Percentiles rank a stretch among this genome's conserved stretches.
Conservation (phyloP, 2,888 invertebrate species). For the Clostera curtula region DNA sequence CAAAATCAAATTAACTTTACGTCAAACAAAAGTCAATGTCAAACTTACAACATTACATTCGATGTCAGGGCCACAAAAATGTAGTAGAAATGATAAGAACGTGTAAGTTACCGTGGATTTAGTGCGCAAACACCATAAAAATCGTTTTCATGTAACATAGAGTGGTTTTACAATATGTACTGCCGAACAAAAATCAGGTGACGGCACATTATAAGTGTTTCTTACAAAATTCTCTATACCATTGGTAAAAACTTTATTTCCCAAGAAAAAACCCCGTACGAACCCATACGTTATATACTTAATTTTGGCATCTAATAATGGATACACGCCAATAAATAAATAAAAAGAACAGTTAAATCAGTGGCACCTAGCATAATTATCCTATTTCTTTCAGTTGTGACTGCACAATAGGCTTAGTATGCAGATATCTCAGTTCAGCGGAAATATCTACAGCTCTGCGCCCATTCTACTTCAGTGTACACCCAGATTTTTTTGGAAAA, state of each 20-base stretch:
- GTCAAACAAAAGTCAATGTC: no score
- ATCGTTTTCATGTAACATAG: constrained; percentile 8
- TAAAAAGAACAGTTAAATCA: no score
- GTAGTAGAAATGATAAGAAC: constrained; percentile 12
- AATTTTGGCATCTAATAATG: no score
- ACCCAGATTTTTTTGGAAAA: constrained; percentile 95
- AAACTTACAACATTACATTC: no score
- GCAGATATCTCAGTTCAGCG: constrained; percentile 78
- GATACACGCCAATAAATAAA: no score
- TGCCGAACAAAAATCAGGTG: constrained; percentile 58
- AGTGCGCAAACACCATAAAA: constrained; percentile 25
- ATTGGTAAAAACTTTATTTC: no score
- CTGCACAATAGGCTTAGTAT: constrained; percentile 35
- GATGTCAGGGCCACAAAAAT: constrained; percentile 21
- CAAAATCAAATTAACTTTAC: no score
- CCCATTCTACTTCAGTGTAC: constrained; percentile 96
- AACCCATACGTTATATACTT: no score
- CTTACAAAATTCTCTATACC: no score
- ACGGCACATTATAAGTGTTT: constrained; percentile 8
- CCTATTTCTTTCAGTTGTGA: constrained; percentile 25
- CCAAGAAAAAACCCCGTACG: no score
- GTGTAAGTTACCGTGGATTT: constrained; percentile 4
- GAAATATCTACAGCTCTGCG: constrained; percentile 93
- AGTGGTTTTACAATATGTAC: constrained; percentile 43
- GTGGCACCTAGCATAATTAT: no score